Conservation (phyloP, 1,140 invertebrate species). For the Tetramorium parvispinum region DNA sequence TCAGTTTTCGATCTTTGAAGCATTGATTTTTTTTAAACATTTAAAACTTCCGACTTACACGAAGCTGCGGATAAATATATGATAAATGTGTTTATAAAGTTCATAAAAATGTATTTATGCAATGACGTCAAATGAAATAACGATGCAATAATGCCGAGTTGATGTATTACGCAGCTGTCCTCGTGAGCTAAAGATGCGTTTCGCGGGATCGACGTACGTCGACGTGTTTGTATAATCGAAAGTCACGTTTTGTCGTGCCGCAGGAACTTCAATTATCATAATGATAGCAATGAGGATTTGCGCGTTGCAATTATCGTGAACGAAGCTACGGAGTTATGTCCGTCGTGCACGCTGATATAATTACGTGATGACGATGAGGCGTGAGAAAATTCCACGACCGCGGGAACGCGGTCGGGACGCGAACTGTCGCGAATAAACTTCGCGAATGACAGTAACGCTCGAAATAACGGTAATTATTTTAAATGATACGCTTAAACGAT, state of each 20-base stretch:
- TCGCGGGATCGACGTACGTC: not conserved
- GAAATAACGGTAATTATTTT: not conserved
- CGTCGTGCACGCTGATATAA: conserved; percentile 41
- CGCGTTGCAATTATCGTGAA: conserved; percentile 32
- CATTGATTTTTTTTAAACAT: not conserved
- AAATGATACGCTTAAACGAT: not conserved
- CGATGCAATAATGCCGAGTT: not conserved
- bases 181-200: not conserved
- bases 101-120: conserved; percentile 24
- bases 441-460: not conserved
- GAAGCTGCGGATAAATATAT: not conserved
- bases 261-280: conserved; percentile 49
- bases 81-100: not conserved
- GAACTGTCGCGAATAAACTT: conserved; percentile 19
- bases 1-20: too few species aligned
- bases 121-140: conserved; percentile 17
- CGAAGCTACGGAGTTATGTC: conserved; percentile 1
- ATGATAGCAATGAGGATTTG: conserved; percentile 37
- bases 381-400: conserved; percentile 43
- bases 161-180: not conserved
- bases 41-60: not conserved
- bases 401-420: not conserved
- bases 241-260: conserved; percentile 24
- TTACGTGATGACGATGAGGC: conserved; percentile 35
- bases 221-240: conserved; percentile 20